Percentiles rank a stretch among this genome's conserved stretches.
Evolutionary conservation across 1,140 invertebrate genomes (phyloP).

Genomic region (Eulimnadia texana): DNA sequence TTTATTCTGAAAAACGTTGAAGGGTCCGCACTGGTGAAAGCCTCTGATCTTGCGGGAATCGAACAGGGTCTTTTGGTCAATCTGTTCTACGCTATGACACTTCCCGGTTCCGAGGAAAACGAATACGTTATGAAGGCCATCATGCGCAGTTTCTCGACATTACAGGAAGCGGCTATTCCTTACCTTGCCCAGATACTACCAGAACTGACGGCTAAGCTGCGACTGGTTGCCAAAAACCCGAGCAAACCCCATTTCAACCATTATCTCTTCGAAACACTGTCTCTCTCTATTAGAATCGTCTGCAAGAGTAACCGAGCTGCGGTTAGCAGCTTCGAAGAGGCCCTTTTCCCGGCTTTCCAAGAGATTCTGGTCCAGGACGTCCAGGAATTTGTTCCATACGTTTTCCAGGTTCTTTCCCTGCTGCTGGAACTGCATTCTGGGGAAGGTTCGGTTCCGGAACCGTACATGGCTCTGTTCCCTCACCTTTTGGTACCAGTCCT

Average conservation of each 20-base stretch:
- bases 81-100: constrained; percentile 55
- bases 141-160: constrained; percentile 67
- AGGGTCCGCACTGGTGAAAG: constrained; percentile 33
- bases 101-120: constrained; percentile 70
- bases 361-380: constrained; percentile 84
- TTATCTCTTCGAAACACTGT: constrained; percentile 87
- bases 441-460: constrained; percentile 42
- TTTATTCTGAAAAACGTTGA: constrained; percentile 49
- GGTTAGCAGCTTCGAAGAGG: constrained; percentile 77
- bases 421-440: constrained; percentile 62
- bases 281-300: constrained; percentile 72
- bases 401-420: constrained; percentile 89
- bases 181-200: constrained; percentile 61
- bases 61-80: constrained; percentile 42
- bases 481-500: constrained; percentile 71
- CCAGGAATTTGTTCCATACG: constrained; percentile 93
- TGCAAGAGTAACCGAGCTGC: constrained; percentile 63
- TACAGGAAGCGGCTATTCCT: constrained; percentile 68
- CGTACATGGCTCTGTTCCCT: constrained; percentile 79
- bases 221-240: constrained; percentile 80
- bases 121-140: constrained; percentile 95
- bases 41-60: constrained; percentile 7
- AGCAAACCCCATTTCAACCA: constrained; percentile 95
- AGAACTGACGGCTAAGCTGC: constrained; percentile 68
- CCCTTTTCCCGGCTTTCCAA: constrained; percentile 84